Evolutionary conservation across 2,888 invertebrate genomes (phyloP).

Genomic region (Schizaphis graminum): DNA sequence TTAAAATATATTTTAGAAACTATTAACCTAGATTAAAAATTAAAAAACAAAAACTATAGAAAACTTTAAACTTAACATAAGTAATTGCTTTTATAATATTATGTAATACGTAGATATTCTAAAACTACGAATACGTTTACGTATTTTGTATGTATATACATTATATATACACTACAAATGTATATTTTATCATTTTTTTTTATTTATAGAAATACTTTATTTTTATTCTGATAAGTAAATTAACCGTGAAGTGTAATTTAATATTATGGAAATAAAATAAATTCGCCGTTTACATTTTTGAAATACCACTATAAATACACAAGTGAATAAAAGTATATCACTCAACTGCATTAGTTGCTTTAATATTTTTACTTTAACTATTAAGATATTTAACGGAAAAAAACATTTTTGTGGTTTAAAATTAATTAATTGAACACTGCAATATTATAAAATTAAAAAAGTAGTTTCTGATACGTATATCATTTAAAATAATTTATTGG

Average conservation of each 20-base stretch:
- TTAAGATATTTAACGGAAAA: background rate
- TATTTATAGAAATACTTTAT: background rate
- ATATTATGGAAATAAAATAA: background rate
- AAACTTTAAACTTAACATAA: background rate
- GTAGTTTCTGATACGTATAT: background rate
- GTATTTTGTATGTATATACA: background rate
- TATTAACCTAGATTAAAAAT: background rate
- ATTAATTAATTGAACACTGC: background rate
- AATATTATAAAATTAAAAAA: background rate
- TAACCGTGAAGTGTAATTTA: background rate
- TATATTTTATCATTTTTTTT: background rate
- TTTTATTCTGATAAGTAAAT: background rate
- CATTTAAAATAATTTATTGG: background rate
- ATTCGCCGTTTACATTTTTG: slow-evolving; percentile 10
- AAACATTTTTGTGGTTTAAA: background rate
- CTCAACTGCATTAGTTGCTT: background rate
- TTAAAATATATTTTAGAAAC: background rate
- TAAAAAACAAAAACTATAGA: background rate
- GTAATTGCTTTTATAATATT: background rate
- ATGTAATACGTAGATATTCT: background rate
- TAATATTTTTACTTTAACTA: background rate
- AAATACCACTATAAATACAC: slow-evolving; percentile 36
- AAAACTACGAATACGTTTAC: background rate
- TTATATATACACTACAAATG: background rate
- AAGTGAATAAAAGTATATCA: background rate